Evolutionary conservation across 2,113 vertebrate genomes (phyloP).

Genomic region (Oreochromis spilurus): DNA sequence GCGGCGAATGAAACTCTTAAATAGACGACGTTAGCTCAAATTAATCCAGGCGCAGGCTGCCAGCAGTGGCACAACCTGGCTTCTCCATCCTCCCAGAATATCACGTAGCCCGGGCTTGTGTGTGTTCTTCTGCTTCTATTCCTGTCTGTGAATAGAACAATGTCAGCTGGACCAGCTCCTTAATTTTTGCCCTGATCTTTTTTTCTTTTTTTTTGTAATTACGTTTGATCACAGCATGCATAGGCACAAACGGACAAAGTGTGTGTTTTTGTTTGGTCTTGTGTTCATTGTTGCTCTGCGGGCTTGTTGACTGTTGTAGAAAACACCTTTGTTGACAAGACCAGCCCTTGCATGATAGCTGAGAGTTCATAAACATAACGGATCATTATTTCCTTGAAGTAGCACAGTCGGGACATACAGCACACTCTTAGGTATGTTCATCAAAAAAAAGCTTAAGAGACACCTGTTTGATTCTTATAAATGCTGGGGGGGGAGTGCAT

Average conservation of each 20-base stretch:
- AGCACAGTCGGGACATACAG: not conserved
- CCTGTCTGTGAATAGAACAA: conserved; percentile 22
- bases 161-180: not conserved
- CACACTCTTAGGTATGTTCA: not conserved
- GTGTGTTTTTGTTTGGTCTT: conserved; percentile 36
- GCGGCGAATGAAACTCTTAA: not conserved
- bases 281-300: conserved; percentile 37
- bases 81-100: not conserved
- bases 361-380: conserved; percentile 3
- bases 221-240: conserved; percentile 57
- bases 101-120: conserved; percentile 8
- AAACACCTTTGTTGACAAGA: conserved; percentile 33
- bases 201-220: not conserved
- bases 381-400: not conserved
- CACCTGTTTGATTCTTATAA: conserved; percentile 22
- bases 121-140: not conserved
- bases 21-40: not conserved
- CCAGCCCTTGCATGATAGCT: not conserved
- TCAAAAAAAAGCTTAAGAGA: not conserved
- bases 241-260: not conserved
- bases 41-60: conserved; percentile 11
- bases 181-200: not conserved
- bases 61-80: not conserved
- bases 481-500: not conserved
- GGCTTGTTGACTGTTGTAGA: not conserved